Conservation (phyloP, 2,797 vertebrate genomes). For the Paratrypauchen microcephalus region DNA sequence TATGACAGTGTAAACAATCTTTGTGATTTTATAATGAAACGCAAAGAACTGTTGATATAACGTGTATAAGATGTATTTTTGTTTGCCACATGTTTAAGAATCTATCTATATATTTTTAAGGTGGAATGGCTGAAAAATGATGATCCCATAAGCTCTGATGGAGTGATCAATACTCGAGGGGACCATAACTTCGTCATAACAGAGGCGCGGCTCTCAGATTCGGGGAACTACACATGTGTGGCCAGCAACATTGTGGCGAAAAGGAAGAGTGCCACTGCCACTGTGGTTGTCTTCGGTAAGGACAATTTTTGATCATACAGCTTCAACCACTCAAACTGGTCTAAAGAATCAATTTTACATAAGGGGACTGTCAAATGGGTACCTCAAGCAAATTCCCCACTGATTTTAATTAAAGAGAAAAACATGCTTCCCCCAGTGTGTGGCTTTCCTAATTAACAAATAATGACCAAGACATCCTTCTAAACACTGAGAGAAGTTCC, state of each 20-base stretch:
- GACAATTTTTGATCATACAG: background rate
- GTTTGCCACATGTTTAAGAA: background rate
- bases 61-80: background rate
- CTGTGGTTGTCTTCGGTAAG: conserved; percentile 93
- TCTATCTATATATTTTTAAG: conserved; percentile 61
- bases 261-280: conserved; percentile 89
- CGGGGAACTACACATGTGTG: conserved; percentile 94
- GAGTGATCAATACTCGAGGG: conserved; percentile 81
- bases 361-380: conserved; percentile 22
- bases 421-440: conserved; percentile 29
- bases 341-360: conserved; percentile 34
- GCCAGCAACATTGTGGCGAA: conserved; percentile 96
- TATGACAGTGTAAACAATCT: no score
- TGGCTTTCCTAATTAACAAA: conserved; percentile 55
- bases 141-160: conserved; percentile 83
- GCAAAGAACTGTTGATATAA: background rate
- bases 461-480: conserved; percentile 50
- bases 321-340: conserved; percentile 1
- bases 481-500: conserved; percentile 45
- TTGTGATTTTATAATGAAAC: background rate
- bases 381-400: conserved; percentile 33
- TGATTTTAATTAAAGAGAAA: conserved; percentile 43
- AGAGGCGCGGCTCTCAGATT: conserved; percentile 91
- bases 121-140: conserved; percentile 98
- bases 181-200: conserved; percentile 94